These are phyloP conservation scores for Periphyllus acericola DNA, from an alignment of 2,888 invertebrate species.

Conservation along the genomic window DNA sequence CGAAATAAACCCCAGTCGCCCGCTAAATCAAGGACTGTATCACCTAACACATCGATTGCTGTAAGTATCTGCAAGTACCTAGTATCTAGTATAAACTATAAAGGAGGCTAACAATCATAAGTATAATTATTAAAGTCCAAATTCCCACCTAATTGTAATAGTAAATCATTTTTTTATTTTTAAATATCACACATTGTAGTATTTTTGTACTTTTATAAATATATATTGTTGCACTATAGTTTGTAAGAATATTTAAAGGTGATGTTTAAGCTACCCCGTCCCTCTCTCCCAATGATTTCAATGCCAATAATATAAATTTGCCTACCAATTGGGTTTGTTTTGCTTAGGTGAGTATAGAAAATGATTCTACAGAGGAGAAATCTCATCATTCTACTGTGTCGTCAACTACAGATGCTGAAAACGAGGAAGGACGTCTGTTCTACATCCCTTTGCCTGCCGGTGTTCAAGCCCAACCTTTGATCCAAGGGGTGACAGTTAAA, in stretches of 20 bases:
- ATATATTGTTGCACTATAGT: no score
- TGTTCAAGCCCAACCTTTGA: constrained; percentile 66
- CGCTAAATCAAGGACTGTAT: constrained; percentile 66
- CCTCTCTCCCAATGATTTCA: no score
- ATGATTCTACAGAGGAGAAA: constrained; percentile 65
- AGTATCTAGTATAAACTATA: no score
- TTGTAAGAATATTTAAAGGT: no score
- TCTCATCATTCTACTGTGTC: constrained; percentile 65
- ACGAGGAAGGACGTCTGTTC: constrained; percentile 71
- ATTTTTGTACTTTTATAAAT: no score
- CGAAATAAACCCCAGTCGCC: constrained; percentile 66
- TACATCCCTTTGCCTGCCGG: constrained; percentile 73
- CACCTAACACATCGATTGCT: constrained; percentile 70
- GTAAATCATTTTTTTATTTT: no score
- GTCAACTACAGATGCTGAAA: constrained; percentile 52
- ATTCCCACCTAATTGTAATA: not conserved
- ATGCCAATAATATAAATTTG: no score
- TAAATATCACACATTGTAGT: no score
- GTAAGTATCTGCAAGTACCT: constrained; percentile 70
- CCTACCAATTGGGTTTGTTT: no score
- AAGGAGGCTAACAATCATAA: no score
- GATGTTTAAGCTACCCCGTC: no score
- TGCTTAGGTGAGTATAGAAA: constrained; percentile 65
- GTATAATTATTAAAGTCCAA: no score
- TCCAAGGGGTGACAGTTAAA: constrained; percentile 75